phyloP scores from a whole-genome alignment of 2,797 vertebrate genomes.

The Yasuhikotakia modesta region DNA sequence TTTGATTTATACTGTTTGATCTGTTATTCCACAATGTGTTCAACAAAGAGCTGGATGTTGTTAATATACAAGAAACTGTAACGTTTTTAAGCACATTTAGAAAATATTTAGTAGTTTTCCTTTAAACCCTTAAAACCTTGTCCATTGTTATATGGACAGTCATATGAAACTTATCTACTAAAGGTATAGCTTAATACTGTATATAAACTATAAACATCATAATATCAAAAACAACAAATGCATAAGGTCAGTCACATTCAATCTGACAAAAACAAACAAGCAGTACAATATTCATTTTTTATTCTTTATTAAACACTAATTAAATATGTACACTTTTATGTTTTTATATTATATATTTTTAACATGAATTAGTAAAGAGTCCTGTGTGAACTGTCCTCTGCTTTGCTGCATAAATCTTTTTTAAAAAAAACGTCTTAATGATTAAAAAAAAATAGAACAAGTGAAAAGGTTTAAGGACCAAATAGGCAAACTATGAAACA shows the following conservation, averaged over 20 bases:
- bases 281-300: background rate
- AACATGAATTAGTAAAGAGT: constrained; percentile 5
- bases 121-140: background rate
- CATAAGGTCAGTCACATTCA: background rate
- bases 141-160: background rate
- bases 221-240: background rate
- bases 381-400: constrained; percentile 2
- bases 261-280: background rate
- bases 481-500: constrained; percentile 13
- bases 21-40: background rate
- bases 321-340: constrained; percentile 9
- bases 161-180: background rate
- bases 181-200: background rate
- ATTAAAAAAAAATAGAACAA: constrained; percentile 5
- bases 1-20: background rate
- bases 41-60: background rate
- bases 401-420: background rate
- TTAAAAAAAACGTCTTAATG: constrained; percentile 19
- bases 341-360: constrained; percentile 7
- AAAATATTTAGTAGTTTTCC: background rate
- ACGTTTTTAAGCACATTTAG: background rate
- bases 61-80: background rate
- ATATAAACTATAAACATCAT: too few relatives aligned
- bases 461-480: background rate
- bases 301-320: constrained; percentile 37